A percentile compares a stretch with the other conserved stretches of the same genome.
Conservation (phyloP, 2,797 vertebrate species). For the Brachyalestes nurse region DNA sequence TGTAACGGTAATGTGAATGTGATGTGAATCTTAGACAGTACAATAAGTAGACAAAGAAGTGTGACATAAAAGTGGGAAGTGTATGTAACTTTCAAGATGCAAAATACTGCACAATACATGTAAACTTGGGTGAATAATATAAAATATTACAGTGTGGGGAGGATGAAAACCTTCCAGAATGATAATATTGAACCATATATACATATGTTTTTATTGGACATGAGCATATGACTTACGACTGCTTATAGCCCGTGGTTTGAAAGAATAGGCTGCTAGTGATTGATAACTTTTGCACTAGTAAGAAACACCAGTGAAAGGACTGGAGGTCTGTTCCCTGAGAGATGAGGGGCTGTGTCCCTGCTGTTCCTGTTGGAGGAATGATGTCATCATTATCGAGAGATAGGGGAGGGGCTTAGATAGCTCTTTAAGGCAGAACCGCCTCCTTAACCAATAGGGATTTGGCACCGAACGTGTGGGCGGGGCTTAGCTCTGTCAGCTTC, state of each 20-base stretch:
- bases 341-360: neutral
- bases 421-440: slow-evolving; percentile 55
- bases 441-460: slow-evolving; percentile 54
- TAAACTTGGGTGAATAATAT: no score
- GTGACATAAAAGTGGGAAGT: no score
- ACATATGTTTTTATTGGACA: no score
- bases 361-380: slow-evolving; percentile 64
- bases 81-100: no score
- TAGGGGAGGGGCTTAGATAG: slow-evolving; percentile 64
- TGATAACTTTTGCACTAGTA: neutral
- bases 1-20: no score
- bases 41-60: no score
- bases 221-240: neutral
- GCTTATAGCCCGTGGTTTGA: slow-evolving; percentile 1
- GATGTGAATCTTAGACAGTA: no score
- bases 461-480: slow-evolving; percentile 67
- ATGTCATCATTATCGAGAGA: slow-evolving; percentile 77
- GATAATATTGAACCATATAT: no score
- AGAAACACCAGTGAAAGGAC: no score
- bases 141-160: no score
- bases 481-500: slow-evolving; percentile 64
- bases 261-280: neutral
- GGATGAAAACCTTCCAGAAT: no score
- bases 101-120: no score
- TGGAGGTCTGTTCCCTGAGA: neutral